Conservation (phyloP, 2,888 invertebrate genomes). For the Micropterix aruncella region DNA sequence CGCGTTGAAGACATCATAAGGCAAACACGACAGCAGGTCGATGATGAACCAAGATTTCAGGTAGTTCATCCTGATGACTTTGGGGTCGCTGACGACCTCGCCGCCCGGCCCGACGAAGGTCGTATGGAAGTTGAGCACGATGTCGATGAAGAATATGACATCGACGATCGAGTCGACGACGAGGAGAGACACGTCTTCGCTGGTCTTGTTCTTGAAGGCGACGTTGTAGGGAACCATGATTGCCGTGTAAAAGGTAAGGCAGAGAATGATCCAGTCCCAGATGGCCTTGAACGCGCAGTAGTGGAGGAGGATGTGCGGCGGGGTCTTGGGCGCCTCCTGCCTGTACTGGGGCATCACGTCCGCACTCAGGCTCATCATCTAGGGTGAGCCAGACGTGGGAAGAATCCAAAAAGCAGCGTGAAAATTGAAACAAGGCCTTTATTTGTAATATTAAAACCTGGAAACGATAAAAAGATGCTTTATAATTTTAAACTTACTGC, state of each 20-base stretch:
- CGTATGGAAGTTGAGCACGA: conserved; percentile 99
- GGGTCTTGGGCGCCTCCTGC: conserved; percentile 99
- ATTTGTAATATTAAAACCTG: no score
- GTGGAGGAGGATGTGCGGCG: conserved; percentile 97
- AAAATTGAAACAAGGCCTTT: neutral
- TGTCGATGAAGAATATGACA: conserved; percentile 99
- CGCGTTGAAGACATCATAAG: conserved; percentile 99
- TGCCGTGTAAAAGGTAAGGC: conserved; percentile 99
- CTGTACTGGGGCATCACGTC: conserved; percentile 98
- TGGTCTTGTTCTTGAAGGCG: conserved; percentile 98
- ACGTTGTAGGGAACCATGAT: conserved; percentile 99
- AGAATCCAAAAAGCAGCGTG: neutral
- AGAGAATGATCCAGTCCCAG: conserved; percentile 99
- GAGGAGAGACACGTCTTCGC: conserved; percentile 87
- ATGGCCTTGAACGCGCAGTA: conserved; percentile 99
- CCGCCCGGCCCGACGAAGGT: conserved; percentile 97
- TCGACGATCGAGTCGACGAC: conserved; percentile 98
- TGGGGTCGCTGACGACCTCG: conserved; percentile 97
- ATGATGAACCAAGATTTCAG: conserved; percentile 99
- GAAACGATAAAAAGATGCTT: no score
- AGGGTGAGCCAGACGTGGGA: conserved; percentile 9
- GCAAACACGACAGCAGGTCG: conserved; percentile 96
- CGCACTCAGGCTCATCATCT: conserved; percentile 96
- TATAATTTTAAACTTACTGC: no score
- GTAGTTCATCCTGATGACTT: conserved; percentile 97